Percentiles rank a stretch among this genome's conserved stretches.
These are phyloP conservation scores for Euplagia quadripunctaria DNA, from an alignment of 2,888 invertebrate species.

Conservation along the genomic window DNA sequence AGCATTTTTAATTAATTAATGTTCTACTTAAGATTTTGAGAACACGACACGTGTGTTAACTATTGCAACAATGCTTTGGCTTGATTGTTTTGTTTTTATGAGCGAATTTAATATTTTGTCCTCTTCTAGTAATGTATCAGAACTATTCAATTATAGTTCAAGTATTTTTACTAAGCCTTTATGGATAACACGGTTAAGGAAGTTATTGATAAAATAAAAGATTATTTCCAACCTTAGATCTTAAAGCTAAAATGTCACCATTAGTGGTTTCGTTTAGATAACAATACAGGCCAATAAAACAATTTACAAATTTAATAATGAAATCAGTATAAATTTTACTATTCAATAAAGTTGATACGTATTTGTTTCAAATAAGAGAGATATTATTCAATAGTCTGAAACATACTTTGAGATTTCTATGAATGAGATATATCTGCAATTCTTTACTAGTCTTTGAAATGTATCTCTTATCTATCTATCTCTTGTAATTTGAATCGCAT, in stretches of 20 bases:
- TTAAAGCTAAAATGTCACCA: background rate
- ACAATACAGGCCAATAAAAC: background rate
- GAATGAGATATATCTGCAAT: background rate
- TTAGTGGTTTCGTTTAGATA: background rate
- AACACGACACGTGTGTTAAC: constrained; percentile 40
- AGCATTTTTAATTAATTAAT: constrained; percentile 27
- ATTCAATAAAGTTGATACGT: background rate
- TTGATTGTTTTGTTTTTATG: background rate
- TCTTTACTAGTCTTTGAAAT: background rate
- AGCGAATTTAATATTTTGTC: background rate
- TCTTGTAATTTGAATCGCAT: no score
- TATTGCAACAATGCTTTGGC: background rate
- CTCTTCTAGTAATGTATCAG: background rate
- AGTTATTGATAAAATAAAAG: no score
- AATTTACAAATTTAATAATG: background rate
- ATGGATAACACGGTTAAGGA: background rate
- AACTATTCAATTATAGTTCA: background rate
- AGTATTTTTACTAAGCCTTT: background rate
- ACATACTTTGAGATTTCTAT: background rate
- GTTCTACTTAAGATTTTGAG: constrained; percentile 32
- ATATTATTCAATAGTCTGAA: background rate
- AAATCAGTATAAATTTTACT: background rate
- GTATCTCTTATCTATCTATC: no score
- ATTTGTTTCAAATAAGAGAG: background rate
- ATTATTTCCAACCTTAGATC: no score